Evolutionary conservation across 1,140 invertebrate genomes (phyloP).

Genomic region (Oncopodura yosiiana): DNA sequence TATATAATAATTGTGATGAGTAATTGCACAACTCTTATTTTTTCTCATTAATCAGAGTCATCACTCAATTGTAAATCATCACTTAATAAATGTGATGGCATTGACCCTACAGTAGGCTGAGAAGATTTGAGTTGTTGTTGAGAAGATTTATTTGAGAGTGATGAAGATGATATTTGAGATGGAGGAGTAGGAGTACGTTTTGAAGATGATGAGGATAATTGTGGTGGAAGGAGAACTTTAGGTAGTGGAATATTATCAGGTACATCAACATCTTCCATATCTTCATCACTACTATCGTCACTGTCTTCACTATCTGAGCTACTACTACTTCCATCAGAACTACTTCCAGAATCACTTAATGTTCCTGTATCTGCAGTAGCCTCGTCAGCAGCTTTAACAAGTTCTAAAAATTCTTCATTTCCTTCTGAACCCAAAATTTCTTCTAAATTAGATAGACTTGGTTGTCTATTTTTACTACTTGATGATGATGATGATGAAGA

Average conservation of each 20-base stretch:
- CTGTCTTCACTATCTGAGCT: conserved; percentile 42
- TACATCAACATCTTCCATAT: conserved; percentile 24
- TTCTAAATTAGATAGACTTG: not conserved
- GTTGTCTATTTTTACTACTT: conserved; percentile 8
- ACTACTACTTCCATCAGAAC: conserved; percentile 38
- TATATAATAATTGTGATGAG: too few relatives aligned
- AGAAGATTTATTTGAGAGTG: too few relatives aligned
- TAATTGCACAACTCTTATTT: too few relatives aligned
- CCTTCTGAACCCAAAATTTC: conserved; percentile 19
- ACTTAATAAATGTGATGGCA: too few relatives aligned
- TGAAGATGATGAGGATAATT: too few relatives aligned
- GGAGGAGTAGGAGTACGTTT: too few relatives aligned
- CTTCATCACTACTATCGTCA: conserved; percentile 38
- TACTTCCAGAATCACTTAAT: conserved; percentile 38
- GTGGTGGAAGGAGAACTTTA: not conserved
- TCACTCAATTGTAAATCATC: too few relatives aligned
- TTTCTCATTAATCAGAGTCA: too few relatives aligned
- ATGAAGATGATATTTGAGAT: too few relatives aligned
- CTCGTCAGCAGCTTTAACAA: conserved; percentile 5
- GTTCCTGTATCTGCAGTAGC: conserved; percentile 34
- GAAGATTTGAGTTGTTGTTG: too few relatives aligned
- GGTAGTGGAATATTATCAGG: not conserved
- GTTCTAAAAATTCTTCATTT: not conserved
- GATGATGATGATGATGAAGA: not conserved
- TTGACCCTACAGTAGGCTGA: too few relatives aligned